Conservation (phyloP, 2,113 vertebrate species). For the Talpa occidentalis region DNA sequence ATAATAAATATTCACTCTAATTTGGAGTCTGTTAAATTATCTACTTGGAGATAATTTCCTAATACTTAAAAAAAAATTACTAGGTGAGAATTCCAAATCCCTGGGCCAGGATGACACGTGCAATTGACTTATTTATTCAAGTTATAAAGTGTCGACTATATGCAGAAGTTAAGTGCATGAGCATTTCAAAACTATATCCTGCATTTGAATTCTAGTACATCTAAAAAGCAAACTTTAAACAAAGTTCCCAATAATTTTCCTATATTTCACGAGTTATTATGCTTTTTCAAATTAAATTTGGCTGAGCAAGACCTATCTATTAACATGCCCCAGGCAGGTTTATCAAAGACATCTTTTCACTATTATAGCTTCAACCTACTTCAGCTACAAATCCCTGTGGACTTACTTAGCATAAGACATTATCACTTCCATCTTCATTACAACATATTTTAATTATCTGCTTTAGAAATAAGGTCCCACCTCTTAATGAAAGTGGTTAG, state of each 20-base stretch:
- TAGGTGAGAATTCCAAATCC: neutral
- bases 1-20: neutral
- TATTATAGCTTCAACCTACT: constrained; percentile 65
- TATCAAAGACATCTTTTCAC: constrained; percentile 65
- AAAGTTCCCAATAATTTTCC: neutral
- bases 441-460: constrained; percentile 73
- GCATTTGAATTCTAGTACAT: neutral
- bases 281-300: constrained; percentile 57
- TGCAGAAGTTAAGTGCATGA: neutral
- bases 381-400: constrained; percentile 58
- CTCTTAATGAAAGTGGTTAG: constrained; percentile 58
- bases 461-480: constrained; percentile 53
- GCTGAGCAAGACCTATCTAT: neutral
- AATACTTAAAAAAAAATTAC: neutral
- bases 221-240: neutral
- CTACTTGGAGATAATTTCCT: neutral
- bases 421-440: constrained; percentile 59
- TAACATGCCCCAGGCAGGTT: constrained; percentile 36
- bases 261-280: neutral
- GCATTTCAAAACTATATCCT: neutral
- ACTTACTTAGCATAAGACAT: constrained; percentile 52
- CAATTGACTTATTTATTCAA: neutral
- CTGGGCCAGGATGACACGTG: neutral
- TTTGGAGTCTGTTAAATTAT: too few species aligned
- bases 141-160: neutral